Evolutionary conservation across 2,888 invertebrate species (phyloP).

Genomic region (Ochropleura leucogaster): DNA sequence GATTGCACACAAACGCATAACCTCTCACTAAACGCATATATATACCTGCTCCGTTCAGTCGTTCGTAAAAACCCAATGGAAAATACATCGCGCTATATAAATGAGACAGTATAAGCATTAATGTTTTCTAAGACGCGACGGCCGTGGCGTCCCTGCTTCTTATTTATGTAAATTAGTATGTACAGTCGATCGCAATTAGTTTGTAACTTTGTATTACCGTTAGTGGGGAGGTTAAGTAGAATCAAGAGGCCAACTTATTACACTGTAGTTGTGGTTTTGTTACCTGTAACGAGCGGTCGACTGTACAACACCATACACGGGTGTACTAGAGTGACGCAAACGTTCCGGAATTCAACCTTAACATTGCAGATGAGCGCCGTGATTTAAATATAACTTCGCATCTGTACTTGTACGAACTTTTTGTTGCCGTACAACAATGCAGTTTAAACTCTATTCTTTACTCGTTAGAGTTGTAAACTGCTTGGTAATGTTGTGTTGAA

Average conservation of each 20-base stretch:
- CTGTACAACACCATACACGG: constrained; percentile 71
- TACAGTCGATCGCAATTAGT: neutral
- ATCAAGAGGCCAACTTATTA: neutral
- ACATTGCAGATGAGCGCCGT: constrained; percentile 86
- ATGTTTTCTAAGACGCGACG: neutral
- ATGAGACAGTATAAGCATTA: too few relatives aligned
- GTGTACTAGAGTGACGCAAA: constrained; percentile 79
- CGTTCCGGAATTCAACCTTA: constrained; percentile 88
- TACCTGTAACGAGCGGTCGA: neutral
- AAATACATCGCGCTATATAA: neutral
- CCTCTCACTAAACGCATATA: too few relatives aligned
- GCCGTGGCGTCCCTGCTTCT: neutral
- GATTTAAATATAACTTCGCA: constrained; percentile 88
- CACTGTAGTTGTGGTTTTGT: neutral
- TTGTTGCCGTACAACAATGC: constrained; percentile 72
- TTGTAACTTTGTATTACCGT: constrained; percentile 1
- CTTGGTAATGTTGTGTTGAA: constrained; percentile 37
- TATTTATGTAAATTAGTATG: constrained; percentile 18
- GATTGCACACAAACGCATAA: too few relatives aligned
- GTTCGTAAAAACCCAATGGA: neutral
- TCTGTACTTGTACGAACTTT: constrained; percentile 74
- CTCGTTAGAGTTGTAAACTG: constrained; percentile 44
- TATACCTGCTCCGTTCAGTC: too few relatives aligned
- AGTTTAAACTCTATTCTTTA: constrained; percentile 67
- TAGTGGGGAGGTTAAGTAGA: neutral